Evolutionary conservation across 2,888 invertebrate genomes (phyloP), one percentile per base, ranked within the genome.

Genomic region (Spodoptera exigua): DNA sequence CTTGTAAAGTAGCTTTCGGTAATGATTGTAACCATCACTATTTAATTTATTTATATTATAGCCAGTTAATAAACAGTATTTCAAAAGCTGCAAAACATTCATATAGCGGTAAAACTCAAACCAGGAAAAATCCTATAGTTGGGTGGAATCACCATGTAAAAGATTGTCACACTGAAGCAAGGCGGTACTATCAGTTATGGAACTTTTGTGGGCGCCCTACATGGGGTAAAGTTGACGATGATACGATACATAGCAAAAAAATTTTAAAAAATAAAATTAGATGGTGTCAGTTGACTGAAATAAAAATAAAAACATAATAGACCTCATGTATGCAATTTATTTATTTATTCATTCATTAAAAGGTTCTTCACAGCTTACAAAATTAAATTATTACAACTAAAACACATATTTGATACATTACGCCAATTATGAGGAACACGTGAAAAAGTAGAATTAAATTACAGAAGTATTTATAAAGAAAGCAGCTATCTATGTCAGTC

Each of bases 281-380:
- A 14, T 55, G 55, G 47, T 55, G 55, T 39, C 55, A 55, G 14
- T 11, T 14, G 13, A 46, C 46, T 32, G 39, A 46, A 52, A n/a
- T 1, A 7, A 53, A 53, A 44, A 44, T 53, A 2, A 53, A 53
- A 53, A 53, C 44, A 44, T 36, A 53, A n/a, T n/a, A n/a, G n/a
- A n/a, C n/a, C n/a, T n/a, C n/a, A n/a, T n/a, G n/a, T n/a, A n/a
- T n/a, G n/a, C n/a, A n/a, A n/a, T n/a, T n/a, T n/a, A n/a, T n/a
- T n/a, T n/a, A n/a, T n/a, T n/a, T n/a, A n/a, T n/a, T n/a, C n/a
- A n/a, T n/a, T n/a, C n/a, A n/a, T n/a, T n/a, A n/a, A n/a, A n/a
- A n/a, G n/a, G n/a, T n/a, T n/a, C n/a, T n/a, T n/a, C n/a, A n/a
- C n/a, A n/a, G n/a, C n/a, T n/a, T n/a, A n/a, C n/a, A n/a, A n/a